Conservation (phyloP, 2,113 vertebrate species). For the Albula glossodonta region DNA sequence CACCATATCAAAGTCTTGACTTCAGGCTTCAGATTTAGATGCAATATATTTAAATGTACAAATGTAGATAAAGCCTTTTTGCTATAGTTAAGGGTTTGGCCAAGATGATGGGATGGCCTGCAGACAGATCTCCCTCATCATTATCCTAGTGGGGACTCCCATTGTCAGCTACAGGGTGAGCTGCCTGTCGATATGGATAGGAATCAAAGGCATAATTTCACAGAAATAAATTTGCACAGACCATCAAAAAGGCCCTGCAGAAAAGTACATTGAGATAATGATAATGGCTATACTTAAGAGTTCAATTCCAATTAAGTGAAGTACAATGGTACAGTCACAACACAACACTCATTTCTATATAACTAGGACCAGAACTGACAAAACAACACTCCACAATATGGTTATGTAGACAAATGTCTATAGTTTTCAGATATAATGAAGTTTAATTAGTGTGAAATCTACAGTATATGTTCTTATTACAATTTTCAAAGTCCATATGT, state of each 20-base stretch:
- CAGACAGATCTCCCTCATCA: neutral
- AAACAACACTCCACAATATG: too few relatives aligned
- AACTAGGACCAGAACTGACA: too few relatives aligned
- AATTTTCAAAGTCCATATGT: too few relatives aligned
- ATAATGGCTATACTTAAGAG: too few relatives aligned
- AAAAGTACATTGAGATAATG: neutral
- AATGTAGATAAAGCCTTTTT: neutral
- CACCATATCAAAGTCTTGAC: too few relatives aligned
- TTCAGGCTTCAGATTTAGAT: neutral
- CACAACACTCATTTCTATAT: too few relatives aligned
- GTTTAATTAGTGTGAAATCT: too few relatives aligned
- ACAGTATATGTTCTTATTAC: too few relatives aligned
- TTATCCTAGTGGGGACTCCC: neutral
- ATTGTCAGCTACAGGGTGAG: neutral
- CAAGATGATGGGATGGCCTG: neutral
- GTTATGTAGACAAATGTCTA: too few relatives aligned
- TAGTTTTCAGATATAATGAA: too few relatives aligned
- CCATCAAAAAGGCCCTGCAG: neutral
- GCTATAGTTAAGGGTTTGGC: neutral
- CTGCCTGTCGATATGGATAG: neutral
- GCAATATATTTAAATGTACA: neutral
- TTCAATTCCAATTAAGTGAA: too few relatives aligned
- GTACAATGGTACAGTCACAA: too few relatives aligned
- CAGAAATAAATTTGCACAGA: neutral
- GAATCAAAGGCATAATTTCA: neutral